These are phyloP conservation scores for Melinaea menophilus DNA, from an alignment of 2,888 invertebrate genomes.

Conservation along the genomic window DNA sequence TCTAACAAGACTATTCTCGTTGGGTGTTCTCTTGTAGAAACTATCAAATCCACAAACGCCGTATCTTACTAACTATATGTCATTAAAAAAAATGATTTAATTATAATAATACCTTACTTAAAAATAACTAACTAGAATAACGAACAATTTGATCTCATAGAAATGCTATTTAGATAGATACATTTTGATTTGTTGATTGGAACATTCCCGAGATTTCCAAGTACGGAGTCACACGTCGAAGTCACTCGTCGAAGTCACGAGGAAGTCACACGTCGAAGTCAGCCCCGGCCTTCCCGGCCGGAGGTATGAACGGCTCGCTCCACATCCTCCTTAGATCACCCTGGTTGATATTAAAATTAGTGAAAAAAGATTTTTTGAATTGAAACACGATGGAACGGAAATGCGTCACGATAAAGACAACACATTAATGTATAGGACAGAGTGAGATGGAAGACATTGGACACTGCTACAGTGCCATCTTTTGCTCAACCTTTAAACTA, in stretches of 20 bases:
- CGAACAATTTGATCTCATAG: neutral
- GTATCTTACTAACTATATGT: too few species aligned
- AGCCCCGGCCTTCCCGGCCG: constrained; percentile 81
- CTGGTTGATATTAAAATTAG: constrained; percentile 65
- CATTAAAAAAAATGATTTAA: neutral
- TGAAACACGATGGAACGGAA: too few species aligned
- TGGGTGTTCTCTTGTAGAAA: too few species aligned
- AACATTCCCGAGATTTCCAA: too few species aligned
- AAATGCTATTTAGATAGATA: constrained; percentile 1
- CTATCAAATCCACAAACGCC: too few species aligned
- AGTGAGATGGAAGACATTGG: too few species aligned
- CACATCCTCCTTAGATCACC: constrained; percentile 98
- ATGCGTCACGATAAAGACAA: too few species aligned
- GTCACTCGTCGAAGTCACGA: constrained; percentile 72
- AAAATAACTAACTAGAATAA: constrained; percentile 3
- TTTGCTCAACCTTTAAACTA: too few species aligned
- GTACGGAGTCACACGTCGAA: neutral
- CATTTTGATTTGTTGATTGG: too few species aligned
- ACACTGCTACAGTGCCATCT: too few species aligned
- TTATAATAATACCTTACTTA: constrained; percentile 4
- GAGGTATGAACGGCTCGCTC: constrained; percentile 96
- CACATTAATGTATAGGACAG: too few species aligned
- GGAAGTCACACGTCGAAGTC: constrained; percentile 72
- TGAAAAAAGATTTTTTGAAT: neutral
- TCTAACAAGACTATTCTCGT: too few species aligned